Evolutionary conservation across 2,888 invertebrate species (phyloP).

Genomic region (Hololepta plana): DNA sequence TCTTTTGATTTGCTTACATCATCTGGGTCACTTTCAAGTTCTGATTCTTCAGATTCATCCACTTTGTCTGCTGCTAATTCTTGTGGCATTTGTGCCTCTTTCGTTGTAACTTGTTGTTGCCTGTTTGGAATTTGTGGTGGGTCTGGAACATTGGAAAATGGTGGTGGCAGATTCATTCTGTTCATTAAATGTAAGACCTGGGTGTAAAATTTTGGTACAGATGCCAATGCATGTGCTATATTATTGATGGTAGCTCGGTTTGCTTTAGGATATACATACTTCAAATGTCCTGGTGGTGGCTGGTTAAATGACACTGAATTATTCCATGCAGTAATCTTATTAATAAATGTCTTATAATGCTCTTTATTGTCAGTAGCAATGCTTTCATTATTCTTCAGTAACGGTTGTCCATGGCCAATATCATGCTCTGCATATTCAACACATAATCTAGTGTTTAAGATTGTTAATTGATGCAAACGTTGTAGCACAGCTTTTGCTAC

Average conservation of each 20-base stretch:
- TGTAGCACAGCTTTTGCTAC: conserved; percentile 44
- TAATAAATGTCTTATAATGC: conserved; percentile 35
- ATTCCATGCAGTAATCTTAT: conserved; percentile 40
- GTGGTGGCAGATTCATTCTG: conserved; percentile 76
- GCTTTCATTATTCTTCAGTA: conserved; percentile 23
- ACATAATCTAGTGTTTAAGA: conserved; percentile 45
- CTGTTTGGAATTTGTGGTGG: conserved; percentile 27
- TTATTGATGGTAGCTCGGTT: conserved; percentile 54
- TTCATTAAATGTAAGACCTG: conserved; percentile 87
- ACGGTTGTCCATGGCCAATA: conserved; percentile 22
- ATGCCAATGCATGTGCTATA: conserved; percentile 56
- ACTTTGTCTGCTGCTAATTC: conserved; percentile 19
- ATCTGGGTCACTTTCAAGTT: conserved; percentile 44
- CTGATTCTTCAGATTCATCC: conserved; percentile 34
- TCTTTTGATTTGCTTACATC: conserved; percentile 19
- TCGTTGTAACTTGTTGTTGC: conserved; percentile 3
- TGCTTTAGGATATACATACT: conserved; percentile 67
- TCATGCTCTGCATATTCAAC: conserved; percentile 53
- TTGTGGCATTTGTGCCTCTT: conserved; percentile 16
- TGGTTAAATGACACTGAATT: conserved; percentile 46
- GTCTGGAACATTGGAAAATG: conserved; percentile 40
- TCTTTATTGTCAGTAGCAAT: conserved; percentile 26
- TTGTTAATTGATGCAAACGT: conserved; percentile 55
- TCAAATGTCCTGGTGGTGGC: conserved; percentile 56
- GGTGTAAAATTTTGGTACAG: conserved; percentile 66